Evolutionary conservation across 2,113 vertebrate species (phyloP).

Genomic region (Cariama cristata): DNA sequence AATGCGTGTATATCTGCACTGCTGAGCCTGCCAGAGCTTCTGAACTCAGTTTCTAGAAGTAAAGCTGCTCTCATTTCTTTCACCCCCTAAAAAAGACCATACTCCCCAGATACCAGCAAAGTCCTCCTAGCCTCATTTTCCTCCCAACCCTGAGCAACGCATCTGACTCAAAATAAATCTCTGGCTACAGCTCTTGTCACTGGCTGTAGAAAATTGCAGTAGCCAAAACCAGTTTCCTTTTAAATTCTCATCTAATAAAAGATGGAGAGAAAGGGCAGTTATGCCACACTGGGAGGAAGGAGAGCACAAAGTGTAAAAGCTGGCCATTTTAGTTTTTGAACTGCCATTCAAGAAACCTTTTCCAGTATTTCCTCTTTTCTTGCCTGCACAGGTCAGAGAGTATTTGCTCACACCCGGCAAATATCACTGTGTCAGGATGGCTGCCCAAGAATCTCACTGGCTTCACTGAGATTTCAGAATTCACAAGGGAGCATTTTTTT

Average conservation of each 20-base stretch:
- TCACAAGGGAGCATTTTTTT: neutral
- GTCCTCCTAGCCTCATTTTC: accelerated
- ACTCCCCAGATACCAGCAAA: neutral
- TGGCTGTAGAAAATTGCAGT: neutral
- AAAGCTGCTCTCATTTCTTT: neutral
- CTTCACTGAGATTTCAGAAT: neutral
- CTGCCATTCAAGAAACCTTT: neutral
- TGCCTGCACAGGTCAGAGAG: neutral
- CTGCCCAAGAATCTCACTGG: neutral
- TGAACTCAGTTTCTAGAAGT: neutral
- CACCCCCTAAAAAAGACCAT: accelerated
- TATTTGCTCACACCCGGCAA: too few relatives aligned
- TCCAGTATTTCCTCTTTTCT: accelerated
- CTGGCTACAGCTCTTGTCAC: neutral
- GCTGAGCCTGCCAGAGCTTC: neutral
- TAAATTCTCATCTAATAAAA: neutral
- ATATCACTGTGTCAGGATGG: neutral
- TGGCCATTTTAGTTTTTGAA: neutral
- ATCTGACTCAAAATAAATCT: neutral
- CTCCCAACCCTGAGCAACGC: neutral
- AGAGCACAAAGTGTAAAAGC: neutral
- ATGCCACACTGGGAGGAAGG: neutral
- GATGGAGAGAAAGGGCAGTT: neutral
- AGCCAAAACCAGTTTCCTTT: neutral
- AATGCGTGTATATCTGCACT: accelerated